phyloP scores from a whole-genome alignment of 2,888 invertebrate species.

The Calameuta filiformis region DNA sequence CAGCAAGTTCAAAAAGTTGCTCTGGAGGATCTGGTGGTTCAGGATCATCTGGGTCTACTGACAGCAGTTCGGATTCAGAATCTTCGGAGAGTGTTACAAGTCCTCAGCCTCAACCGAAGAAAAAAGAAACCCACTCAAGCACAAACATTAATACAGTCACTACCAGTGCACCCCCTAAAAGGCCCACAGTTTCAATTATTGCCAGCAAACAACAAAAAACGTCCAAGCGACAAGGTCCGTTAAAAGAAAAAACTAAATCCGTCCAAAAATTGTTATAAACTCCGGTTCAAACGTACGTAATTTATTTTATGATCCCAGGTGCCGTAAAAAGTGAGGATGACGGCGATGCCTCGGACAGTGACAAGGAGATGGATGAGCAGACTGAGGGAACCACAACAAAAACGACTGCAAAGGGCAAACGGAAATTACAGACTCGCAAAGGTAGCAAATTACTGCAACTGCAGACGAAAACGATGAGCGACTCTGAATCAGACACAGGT shows the following conservation, averaged over 20 bases:
- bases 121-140: conserved; percentile 52
- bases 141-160: conserved; percentile 26
- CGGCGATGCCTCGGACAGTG: conserved; percentile 58
- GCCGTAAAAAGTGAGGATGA: conserved; percentile 59
- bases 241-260: neutral
- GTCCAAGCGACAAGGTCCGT: conserved; percentile 54
- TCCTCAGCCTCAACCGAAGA: conserved; percentile 61
- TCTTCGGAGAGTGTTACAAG: conserved; percentile 71
- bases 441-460: conserved; percentile 55
- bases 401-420: conserved; percentile 52
- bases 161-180: conserved; percentile 45
- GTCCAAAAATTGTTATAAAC: neutral
- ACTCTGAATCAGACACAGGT: conserved; percentile 77
- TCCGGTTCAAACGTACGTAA: neutral
- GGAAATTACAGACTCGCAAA: conserved; percentile 55
- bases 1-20: conserved; percentile 75
- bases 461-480: conserved; percentile 69
- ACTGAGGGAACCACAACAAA: conserved; percentile 43
- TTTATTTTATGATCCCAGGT: conserved; percentile 19
- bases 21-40: conserved; percentile 74
- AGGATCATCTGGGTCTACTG: conserved; percentile 73
- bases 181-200: conserved; percentile 54
- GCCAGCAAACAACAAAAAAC: conserved; percentile 60
- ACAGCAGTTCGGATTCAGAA: conserved; percentile 75
- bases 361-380: conserved; percentile 57